Conservation (phyloP, 1,140 invertebrate species). For the Scaptomyza hsui region DNA sequence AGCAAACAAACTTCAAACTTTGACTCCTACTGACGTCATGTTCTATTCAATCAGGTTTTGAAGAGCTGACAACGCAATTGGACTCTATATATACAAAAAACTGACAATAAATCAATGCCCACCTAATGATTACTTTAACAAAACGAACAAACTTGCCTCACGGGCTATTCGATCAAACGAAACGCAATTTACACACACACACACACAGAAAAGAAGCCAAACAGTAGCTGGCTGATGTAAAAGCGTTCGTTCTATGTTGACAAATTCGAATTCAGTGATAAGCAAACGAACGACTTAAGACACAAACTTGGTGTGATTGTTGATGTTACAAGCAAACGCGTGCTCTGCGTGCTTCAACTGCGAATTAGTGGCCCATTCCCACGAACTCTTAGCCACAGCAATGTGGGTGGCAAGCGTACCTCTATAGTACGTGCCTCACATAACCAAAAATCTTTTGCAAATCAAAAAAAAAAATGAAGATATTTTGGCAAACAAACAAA, state of each 20-base stretch:
- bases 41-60: constrained; percentile 24
- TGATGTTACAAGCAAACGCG: constrained; percentile 32
- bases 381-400: constrained; percentile 37
- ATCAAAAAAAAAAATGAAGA: background rate
- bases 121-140: constrained; percentile 20
- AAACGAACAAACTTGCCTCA: constrained; percentile 34
- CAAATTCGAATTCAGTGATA: constrained; percentile 34
- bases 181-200: constrained; percentile 18
- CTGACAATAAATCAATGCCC: constrained; percentile 16
- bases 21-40: constrained; percentile 36
- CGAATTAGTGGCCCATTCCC: constrained; percentile 49
- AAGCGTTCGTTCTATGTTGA: background rate
- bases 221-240: constrained; percentile 28
- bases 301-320: constrained; percentile 42
- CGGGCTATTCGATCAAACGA: constrained; percentile 10
- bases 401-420: constrained; percentile 53
- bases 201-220: background rate
- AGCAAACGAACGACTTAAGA: constrained; percentile 57
- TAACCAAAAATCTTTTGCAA: constrained; percentile 20
- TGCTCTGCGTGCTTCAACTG: constrained; percentile 42
- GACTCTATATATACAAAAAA: background rate
- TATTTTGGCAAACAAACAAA: constrained; percentile 57
- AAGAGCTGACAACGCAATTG: constrained; percentile 40
- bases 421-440: constrained; percentile 50
- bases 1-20: constrained; percentile 7